phyloP scores from a whole-genome alignment of 1,140 invertebrate genomes.

The Drosophila nikananu region DNA sequence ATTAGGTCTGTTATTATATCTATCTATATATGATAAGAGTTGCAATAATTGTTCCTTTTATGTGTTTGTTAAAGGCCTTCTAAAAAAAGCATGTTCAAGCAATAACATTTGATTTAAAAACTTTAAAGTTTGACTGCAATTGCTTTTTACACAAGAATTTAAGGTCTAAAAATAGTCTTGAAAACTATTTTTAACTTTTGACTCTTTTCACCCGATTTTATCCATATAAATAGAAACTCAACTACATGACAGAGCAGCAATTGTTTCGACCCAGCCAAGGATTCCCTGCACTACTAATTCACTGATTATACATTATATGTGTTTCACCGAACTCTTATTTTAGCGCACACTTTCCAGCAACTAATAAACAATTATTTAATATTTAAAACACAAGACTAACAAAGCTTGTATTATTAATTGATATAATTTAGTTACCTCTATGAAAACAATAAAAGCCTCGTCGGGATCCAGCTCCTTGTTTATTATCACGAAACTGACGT shows the following conservation, averaged over 20 bases:
- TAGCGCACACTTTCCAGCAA: too few species aligned
- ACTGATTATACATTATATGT: neutral
- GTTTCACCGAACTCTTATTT: too few species aligned
- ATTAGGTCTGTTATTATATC: neutral
- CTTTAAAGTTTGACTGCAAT: neutral
- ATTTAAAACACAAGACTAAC: too few species aligned
- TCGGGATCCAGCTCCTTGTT: neutral
- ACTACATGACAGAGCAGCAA: neutral
- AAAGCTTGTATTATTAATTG: neutral
- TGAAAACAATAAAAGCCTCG: constrained; percentile 1
- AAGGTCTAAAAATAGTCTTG: neutral
- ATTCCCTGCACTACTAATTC: neutral
- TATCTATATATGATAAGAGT: too few species aligned
- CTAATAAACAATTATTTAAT: too few species aligned
- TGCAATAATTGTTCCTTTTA: neutral
- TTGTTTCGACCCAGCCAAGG: neutral
- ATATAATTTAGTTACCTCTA: constrained; percentile 16
- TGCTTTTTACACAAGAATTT: neutral
- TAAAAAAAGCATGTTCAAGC: neutral
- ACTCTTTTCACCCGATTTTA: neutral
- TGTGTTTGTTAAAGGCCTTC: neutral
- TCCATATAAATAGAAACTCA: neutral
- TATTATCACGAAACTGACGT: neutral
- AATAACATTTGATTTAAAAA: too few species aligned
- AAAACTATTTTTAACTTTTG: neutral